Percentiles rank a stretch among this genome's conserved stretches.
Conservation (phyloP, 23 tunicate genomes). For the Styela clava region DNA sequence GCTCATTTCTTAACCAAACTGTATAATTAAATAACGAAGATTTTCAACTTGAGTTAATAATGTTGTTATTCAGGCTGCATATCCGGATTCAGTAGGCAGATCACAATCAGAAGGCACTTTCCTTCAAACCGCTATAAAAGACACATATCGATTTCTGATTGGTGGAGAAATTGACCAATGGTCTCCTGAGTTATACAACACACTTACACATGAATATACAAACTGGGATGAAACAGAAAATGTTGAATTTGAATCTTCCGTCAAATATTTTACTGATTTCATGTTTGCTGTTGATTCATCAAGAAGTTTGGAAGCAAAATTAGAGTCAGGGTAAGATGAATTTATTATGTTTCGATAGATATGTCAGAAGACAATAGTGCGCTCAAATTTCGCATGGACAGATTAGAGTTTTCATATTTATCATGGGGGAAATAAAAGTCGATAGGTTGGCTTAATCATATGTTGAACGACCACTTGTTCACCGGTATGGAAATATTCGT, state of each 20-base stretch:
- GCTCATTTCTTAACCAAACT: too few species aligned
- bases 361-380: too few species aligned
- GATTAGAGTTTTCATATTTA: too few species aligned
- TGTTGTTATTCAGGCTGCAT: constrained; percentile 15
- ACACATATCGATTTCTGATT: constrained; percentile 3
- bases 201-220: constrained; percentile 7
- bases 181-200: neutral
- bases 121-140: constrained; percentile 8
- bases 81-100: neutral
- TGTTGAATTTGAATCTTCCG: neutral
- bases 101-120: neutral
- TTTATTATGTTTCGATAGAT: too few species aligned
- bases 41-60: too few species aligned
- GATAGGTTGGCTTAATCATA: too few species aligned
- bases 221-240: constrained; percentile 15
- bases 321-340: neutral
- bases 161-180: constrained; percentile 4
- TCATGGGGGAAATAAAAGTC: too few species aligned
- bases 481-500: too few species aligned
- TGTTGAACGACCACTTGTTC: too few species aligned
- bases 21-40: too few species aligned
- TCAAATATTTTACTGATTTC: neutral
- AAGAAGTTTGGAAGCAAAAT: neutral
- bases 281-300: constrained; percentile 24
- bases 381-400: too few species aligned